Conservation (phyloP, 1,140 invertebrate species). For the Lethocerus indicus region DNA sequence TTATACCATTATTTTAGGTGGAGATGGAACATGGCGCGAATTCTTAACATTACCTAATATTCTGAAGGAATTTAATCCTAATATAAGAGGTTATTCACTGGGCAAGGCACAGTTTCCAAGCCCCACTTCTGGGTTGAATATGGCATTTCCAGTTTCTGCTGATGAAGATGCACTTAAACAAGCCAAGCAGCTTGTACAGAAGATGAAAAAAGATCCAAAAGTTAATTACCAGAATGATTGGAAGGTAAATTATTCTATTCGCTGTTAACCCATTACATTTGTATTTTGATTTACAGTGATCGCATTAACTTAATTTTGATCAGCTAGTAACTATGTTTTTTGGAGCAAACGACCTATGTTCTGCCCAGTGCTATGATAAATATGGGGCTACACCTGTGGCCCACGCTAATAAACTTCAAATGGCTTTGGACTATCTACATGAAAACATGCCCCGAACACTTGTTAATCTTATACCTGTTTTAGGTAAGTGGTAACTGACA, state of each 20-base stretch:
- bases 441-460: slow-evolving; percentile 49
- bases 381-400: slow-evolving; percentile 32
- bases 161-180: slow-evolving; percentile 52
- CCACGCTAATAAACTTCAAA: slow-evolving; percentile 41
- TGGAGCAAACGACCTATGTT: slow-evolving; percentile 71
- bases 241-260: slow-evolving; percentile 38
- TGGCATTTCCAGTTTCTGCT: slow-evolving; percentile 51
- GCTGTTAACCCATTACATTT: background rate
- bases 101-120: slow-evolving; percentile 53
- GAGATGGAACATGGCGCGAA: slow-evolving; percentile 44
- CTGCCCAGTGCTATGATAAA: slow-evolving; percentile 47
- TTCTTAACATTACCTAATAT: slow-evolving; percentile 54
- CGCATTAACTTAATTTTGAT: slow-evolving; percentile 11
- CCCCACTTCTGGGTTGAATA: slow-evolving; percentile 40
- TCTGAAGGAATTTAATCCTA: slow-evolving; percentile 50
- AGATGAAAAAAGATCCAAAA: slow-evolving; percentile 41
- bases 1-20: slow-evolving; percentile 39
- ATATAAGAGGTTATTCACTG: slow-evolving; percentile 44
- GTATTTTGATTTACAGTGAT: background rate
- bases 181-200: slow-evolving; percentile 43
- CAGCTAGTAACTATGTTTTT: slow-evolving; percentile 64
- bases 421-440: slow-evolving; percentile 46
- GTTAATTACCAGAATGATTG: slow-evolving; percentile 49
- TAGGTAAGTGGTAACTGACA: slow-evolving; percentile 31
- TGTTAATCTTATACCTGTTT: slow-evolving; percentile 55